Base-by-base conservation (phyloP, 1,140 invertebrate species). In the Megathymus violae region DNA sequence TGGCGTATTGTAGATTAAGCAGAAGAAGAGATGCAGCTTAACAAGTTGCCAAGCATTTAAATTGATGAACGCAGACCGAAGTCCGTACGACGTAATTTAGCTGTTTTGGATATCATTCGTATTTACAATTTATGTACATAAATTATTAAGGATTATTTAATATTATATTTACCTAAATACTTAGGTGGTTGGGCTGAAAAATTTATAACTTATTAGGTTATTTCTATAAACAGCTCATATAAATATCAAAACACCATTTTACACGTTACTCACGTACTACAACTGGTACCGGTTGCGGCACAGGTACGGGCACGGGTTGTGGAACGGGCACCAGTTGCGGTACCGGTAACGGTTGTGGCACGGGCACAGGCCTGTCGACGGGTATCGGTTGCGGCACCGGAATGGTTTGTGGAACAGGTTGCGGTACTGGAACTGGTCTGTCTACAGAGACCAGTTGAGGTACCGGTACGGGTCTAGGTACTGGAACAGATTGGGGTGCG, bases 161-260 rank as follows among this genome's bases (percentile, higher is more conserved):
- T 25, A 19, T 3, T 34, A 27, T 48, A 16, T 43, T 62, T 48
- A 58, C 47, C 54, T n/a, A 65, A 52, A 47, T 65, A 52, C 14
- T 38, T 31, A 14, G 22, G 31, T 44, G 43, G 43, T 22, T 25
- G 47, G 47, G 13, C 38, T 58, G 22, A 17, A 47, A 27, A 11
- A 36, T 2, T 11, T 36, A 11, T 36, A 11, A 36, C 11, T 31
- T 31, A 10, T 31, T 10, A 31, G 27, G 7, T 9, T 31, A n/a
- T 31, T 6, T 4, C 7, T 31, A 9, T 9, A 31, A 31, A 31
- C 9, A 25, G 27, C 7, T 31, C 27, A 31, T 31, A 31, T 5
- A 9, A 6, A 31, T 31, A 31, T 5, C 3, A 31, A 5, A 9
- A 17, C 16, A 41, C 1, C 1, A 41, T 16, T 46, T 7, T n/a